Evolutionary conservation across 2,113 vertebrate species (phyloP).

Genomic region (Phoxinus phoxinus): DNA sequence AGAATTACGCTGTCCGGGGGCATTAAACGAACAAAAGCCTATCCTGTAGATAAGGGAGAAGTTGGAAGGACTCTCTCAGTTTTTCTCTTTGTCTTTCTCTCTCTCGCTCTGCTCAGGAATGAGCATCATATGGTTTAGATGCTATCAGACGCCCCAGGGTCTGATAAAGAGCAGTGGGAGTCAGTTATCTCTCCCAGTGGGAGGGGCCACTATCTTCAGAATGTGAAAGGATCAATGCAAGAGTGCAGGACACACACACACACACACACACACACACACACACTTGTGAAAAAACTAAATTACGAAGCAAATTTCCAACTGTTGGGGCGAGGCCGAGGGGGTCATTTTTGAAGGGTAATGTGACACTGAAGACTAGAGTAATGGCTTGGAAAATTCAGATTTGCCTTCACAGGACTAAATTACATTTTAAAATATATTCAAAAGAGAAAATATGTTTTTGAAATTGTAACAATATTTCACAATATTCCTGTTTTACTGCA

Average conservation of each 20-base stretch:
- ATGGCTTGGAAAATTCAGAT: background rate
- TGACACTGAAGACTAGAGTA: background rate
- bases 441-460: background rate
- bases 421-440: background rate
- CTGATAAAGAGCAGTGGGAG: conserved; percentile 63
- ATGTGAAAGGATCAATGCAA: conserved; percentile 63
- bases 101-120: conserved; percentile 52
- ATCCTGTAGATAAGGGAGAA: conserved; percentile 64
- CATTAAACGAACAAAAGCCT: conserved; percentile 63
- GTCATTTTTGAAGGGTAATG: background rate
- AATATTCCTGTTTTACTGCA: background rate
- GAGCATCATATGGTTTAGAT: conserved; percentile 73
- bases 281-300: no score
- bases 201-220: conserved; percentile 47
- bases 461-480: background rate
- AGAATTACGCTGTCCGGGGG: conserved; percentile 66
- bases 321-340: background rate
- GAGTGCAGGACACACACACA: background rate
- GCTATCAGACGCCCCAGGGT: conserved; percentile 71
- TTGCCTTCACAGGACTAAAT: background rate
- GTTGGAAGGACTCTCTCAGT: conserved; percentile 47
- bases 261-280: background rate
- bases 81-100: conserved; percentile 27
- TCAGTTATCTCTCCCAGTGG: conserved; percentile 50
- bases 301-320: background rate